Base-by-base conservation (phyloP, 2,113 vertebrate genomes). In the Alosa alosa region DNA sequence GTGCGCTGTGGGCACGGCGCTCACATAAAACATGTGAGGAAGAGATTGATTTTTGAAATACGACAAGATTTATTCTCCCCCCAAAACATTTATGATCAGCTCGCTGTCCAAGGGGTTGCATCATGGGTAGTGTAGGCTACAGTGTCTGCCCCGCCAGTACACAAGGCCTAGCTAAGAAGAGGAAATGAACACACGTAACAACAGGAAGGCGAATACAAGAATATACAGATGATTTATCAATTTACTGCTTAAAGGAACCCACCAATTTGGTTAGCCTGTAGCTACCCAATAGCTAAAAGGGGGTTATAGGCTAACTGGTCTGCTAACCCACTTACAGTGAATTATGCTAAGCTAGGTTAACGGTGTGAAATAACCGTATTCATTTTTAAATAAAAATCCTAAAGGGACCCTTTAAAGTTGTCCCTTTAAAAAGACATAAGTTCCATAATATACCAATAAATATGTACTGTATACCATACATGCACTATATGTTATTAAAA, bases 1-100 rank as follows among this genome's bases (percentile, higher is more conserved):
- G 39, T 4, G 83, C n/a, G 44, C 18, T 10, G 13, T 13, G 25
- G 39, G 45, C n/a, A 83, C 50, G 11, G 50, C 50, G 1, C 20
- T 78, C 72, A 78, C 72, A 78, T 78, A 78, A 78, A 78, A 78
- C 31, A 78, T 17, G 31, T 36, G 36, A 41, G 31, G 72, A 39
- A 15, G 31, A 78, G 72, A 78, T 78, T 78, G 72, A 78, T 78
- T 78, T 78, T 78, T 78, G 31, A 78, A 15, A 36, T 78, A 78
- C 31, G 72, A 41, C 72, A 45, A 81, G 81, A 84, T 81, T 36
- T 36, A 78, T 78, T 78, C 72, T 17, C 72, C 72, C 41, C 41
- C 72, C 72, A 78, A 39, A 36, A 36, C 72, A 39, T 78, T 78
- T 31, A 39, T 78, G 72, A 78, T 78, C 72, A 17, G 31, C 72